Evolutionary conservation across 2,113 vertebrate species (phyloP).

Genomic region (Oceanites oceanicus): DNA sequence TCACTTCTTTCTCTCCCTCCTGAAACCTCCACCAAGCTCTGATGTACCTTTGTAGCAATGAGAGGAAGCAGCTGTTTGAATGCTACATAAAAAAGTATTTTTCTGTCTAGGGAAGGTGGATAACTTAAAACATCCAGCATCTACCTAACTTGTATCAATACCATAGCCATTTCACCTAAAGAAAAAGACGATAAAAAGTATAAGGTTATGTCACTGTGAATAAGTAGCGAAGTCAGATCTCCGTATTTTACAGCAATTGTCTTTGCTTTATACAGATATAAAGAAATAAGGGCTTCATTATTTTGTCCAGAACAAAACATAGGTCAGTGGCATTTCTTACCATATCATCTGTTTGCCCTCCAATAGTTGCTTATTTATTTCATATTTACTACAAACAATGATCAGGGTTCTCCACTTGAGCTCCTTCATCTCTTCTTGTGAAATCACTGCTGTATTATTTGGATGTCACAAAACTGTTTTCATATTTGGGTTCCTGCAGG

Average conservation of each 20-base stretch:
- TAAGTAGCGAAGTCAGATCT: not conserved
- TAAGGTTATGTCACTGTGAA: not conserved
- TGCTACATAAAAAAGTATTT: not conserved
- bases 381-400: not conserved
- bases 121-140: not conserved
- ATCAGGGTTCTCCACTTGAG: not conserved
- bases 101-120: not conserved
- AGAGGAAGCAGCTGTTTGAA: not conserved
- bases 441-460: not conserved
- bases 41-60: not conserved
- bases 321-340: not conserved
- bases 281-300: not conserved
- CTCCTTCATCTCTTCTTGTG: not conserved
- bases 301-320: not conserved
- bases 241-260: not conserved
- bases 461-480: not conserved
- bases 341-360: not conserved
- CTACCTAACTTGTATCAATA: not conserved
- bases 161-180: not conserved
- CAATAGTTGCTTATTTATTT: not conserved
- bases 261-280: not conserved
- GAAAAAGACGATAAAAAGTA: not conserved
- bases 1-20: not conserved
- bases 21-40: not conserved
- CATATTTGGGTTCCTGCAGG: not conserved